Evolutionary conservation across 1,140 invertebrate species (phyloP).

Genomic region (Drosophila chauvacae): DNA sequence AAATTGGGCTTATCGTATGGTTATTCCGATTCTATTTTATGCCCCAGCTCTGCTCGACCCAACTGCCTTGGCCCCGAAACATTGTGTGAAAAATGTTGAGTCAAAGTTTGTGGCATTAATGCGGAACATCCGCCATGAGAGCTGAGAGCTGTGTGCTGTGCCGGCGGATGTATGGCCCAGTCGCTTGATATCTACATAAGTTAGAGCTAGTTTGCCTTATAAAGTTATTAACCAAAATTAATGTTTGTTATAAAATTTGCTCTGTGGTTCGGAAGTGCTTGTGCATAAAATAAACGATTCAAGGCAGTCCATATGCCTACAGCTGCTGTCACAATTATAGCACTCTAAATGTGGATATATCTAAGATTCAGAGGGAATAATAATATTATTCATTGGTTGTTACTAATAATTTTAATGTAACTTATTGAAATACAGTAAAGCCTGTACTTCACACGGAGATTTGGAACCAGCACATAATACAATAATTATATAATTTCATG

Average conservation of each 20-base stretch:
- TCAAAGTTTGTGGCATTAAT: constrained; percentile 54
- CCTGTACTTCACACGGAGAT: too few species aligned
- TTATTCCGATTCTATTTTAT: constrained; percentile 83
- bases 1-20: constrained; percentile 83
- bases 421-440: not conserved
- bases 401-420: not conserved
- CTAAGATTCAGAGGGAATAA: not conserved
- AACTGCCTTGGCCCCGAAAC: constrained; percentile 33
- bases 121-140: constrained; percentile 29
- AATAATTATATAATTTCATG: not conserved
- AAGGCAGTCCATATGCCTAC: constrained; percentile 17
- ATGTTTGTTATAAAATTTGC: constrained; percentile 77
- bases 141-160: constrained; percentile 10
- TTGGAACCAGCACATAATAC: too few species aligned
- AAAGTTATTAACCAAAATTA: constrained; percentile 83
- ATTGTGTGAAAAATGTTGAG: constrained; percentile 80
- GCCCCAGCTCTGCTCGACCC: constrained; percentile 41
- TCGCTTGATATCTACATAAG: constrained; percentile 49
- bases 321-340: not conserved
- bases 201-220: constrained; percentile 66
- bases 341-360: not conserved
- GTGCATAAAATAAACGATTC: constrained; percentile 61
- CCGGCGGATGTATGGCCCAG: constrained; percentile 33
- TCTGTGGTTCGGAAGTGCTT: constrained; percentile 74
- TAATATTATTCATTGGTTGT: not conserved